Evolutionary conservation across 37 sponge, comb jelly and placozoan genomes (phyloP), one percentile per base, ranked within the genome.

Genomic region (Geodia barretti): DNA sequence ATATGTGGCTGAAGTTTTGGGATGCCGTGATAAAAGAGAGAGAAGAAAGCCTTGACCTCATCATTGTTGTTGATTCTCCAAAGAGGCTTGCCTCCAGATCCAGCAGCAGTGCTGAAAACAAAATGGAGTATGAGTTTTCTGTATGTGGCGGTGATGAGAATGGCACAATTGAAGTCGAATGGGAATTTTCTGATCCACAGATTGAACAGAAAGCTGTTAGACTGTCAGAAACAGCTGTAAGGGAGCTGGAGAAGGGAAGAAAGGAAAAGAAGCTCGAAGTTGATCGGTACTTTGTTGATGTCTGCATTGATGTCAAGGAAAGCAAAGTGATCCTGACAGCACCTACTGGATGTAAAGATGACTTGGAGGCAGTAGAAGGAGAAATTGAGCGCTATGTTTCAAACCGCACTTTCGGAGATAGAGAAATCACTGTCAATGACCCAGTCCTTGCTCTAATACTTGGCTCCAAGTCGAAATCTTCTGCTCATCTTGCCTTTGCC

Each of bases 1-100:
- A 35, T 8, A 77, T 81, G 83, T 88, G 88, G 88, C 35, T 34
- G 28, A 75, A 76, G 35, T 64, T 78, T 41, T 88, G 88, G 88
- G 47, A 36, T 34, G 64, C 70, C 30, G 40, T 82, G 28, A 76
- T 75, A 24, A 68, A 70, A 14, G 54, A 88, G 14, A 29, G 76
- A 41, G 83, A 82, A 41, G 37, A 25, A 75, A 1, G 25, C 4
- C 41, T 24, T 35, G 77, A 88, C 14, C 28, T 81, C 0, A 58
- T 76, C 17, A 36, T 88, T 76, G 69, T 69, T 2, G 76, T 88
- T 75, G 17, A 1, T 42, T 14, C 60, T 34, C 62, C 24, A 5
- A 23, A 58, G 4, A 7, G 75, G 28, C 40, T 38, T 25, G 28
- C 60, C 63, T 20, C 7, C 35, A 5, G 30, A 35, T 31, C 25